A percentile compares a stretch with the other conserved stretches of the same genome.
Conservation (phyloP, 2,113 vertebrate species). For the Bufo bufo region DNA sequence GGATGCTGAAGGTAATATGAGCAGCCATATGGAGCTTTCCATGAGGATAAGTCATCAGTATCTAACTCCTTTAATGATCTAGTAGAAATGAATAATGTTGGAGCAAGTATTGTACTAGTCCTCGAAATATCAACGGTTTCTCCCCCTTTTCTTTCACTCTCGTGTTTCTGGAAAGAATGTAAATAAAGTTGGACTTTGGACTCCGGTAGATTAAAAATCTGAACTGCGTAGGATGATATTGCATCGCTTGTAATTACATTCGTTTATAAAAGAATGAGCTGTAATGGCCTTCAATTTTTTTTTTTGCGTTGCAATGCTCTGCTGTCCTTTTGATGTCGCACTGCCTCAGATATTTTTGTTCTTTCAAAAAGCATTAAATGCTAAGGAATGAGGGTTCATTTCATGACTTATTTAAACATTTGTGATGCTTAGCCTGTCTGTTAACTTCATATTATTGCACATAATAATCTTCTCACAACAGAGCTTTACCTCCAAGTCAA, state of each 20-base stretch:
- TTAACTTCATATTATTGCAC: conserved; percentile 46
- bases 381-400: conserved; percentile 34
- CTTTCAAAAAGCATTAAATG: conserved; percentile 45
- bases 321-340: conserved; percentile 19
- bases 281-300: conserved; percentile 43
- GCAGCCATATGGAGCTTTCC: not conserved
- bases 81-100: not conserved
- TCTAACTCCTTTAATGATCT: not conserved
- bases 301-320: conserved; percentile 18
- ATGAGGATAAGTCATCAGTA: no score
- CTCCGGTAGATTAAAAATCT: not conserved
- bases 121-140: not conserved
- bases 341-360: conserved; percentile 35
- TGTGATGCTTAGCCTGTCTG: conserved; percentile 26
- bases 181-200: conserved; percentile 12
- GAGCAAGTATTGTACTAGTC: not conserved
- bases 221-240: conserved; percentile 26
- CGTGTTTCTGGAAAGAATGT: not conserved
- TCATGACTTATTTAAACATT: conserved; percentile 51
- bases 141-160: not conserved
- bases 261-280: conserved; percentile 32
- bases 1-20: not conserved
- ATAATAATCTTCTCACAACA: conserved; percentile 45
- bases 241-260: conserved; percentile 36
- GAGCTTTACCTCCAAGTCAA: conserved; percentile 46